Evolutionary conservation across 2,797 vertebrate species (phyloP), one percentile per base, ranked within the genome.

Genomic region (Stomatorhinus walkeri): DNA sequence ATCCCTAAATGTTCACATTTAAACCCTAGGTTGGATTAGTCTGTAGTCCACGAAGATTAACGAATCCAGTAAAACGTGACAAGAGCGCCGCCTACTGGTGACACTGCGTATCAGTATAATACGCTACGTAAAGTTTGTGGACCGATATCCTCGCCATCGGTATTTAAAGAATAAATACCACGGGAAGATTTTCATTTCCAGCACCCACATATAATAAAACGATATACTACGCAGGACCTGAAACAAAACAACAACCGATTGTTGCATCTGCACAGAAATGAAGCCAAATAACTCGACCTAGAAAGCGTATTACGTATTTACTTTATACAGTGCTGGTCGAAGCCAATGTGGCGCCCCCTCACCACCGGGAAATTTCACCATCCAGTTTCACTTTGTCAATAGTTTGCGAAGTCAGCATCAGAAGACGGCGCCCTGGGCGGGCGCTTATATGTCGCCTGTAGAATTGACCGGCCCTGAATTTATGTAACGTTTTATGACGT

Each of bases 21-120:
- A 48, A 32, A 59, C 4, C 32, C 56, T 40, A 54, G 48, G 51
- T 2, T 61, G 7, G 51, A 48, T 46, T 64, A 36, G 51, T 61
- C 36, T 49, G 43, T 24, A 52, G 40, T 36, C 40, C 9, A 36
- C 40, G n/a, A 22, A 84, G 32, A 89, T 16, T 28, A n/a, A 49
- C 40, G 3, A 48, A 24, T 4, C 83, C 83, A 85, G 83, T 12
- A 87, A 72, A 22, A 90, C 86, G 91, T 92, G 90, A 88, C 93
- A 93, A 95, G 94, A 89, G 90, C 24, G 94, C 93, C 95, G 59
- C 94, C 94, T 94, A 92, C 94, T 93, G 95, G 94, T 1, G 16
- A 0, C 0, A 2, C 3, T 0, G 46, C 56, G 93, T 12, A 91
- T 79, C 36, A 19, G 5, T 40, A 36, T 16, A 32, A 8, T 19